Conservation (phyloP, 2,113 vertebrate genomes). For the Sclerurus mexicanus region DNA sequence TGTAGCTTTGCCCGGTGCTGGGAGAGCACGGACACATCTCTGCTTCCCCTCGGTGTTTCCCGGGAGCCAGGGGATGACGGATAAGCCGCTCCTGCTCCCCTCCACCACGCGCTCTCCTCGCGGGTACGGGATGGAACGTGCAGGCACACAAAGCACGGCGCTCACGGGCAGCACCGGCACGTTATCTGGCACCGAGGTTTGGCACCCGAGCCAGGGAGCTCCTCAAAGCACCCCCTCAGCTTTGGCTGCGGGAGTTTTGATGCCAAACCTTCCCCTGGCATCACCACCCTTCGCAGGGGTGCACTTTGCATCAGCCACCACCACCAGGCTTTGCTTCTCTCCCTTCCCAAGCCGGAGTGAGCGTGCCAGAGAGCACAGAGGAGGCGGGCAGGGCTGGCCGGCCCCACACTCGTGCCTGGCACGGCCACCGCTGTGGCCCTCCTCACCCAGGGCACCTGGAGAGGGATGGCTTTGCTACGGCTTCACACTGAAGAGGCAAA, state of each 20-base stretch:
- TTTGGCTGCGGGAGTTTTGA: not conserved
- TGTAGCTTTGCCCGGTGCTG: rapidly evolving
- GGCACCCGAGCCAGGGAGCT: not conserved
- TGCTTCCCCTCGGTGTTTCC: not conserved
- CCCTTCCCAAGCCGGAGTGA: not conserved
- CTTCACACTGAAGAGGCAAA: conserved; percentile 38
- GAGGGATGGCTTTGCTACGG: not conserved
- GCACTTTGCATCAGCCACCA: not conserved
- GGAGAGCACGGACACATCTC: not conserved
- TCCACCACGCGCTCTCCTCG: rapidly evolving
- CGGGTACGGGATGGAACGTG: not conserved
- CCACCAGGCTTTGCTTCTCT: rapidly evolving
- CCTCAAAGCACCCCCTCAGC: not conserved
- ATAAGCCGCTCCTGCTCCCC: not conserved
- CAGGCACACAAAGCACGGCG: not conserved
- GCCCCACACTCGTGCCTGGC: rapidly evolving
- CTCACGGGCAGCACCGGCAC: rapidly evolving
- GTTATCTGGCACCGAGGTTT: not conserved
- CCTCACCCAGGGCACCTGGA: not conserved
- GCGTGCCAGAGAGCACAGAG: rapidly evolving
- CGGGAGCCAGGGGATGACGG: not conserved
- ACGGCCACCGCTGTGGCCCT: rapidly evolving
- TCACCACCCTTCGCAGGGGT: not conserved
- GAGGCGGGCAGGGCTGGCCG: not conserved
- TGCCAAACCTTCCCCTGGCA: not conserved